phyloP scores from a whole-genome alignment of 1,140 invertebrate species.

The Papilio glaucus region DNA sequence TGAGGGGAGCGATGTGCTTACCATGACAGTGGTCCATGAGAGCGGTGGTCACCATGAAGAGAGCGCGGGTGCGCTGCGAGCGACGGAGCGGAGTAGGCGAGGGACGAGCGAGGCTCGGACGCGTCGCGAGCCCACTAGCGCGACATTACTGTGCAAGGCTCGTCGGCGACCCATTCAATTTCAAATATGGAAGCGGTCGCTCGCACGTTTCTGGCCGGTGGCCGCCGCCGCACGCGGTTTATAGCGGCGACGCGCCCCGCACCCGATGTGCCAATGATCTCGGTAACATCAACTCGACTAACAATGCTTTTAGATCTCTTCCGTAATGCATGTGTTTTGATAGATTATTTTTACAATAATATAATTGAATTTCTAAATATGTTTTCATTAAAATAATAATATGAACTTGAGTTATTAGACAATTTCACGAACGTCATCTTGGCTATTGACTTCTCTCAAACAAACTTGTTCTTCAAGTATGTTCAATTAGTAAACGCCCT shows the following conservation, averaged over 20 bases:
- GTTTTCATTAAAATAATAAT: too few species aligned
- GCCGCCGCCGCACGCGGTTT: slow-evolving; percentile 52
- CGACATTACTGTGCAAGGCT: slow-evolving; percentile 75
- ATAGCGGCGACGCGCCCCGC: neutral
- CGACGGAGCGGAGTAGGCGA: neutral
- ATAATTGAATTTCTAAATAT: too few species aligned
- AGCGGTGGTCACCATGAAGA: slow-evolving; percentile 29
- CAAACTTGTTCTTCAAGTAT: too few species aligned
- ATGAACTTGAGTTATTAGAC: too few species aligned
- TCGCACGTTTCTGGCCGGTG: slow-evolving; percentile 67
- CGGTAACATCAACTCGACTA: neutral
- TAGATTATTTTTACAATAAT: neutral
- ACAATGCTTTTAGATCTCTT: neutral
- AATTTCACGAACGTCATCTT: too few species aligned
- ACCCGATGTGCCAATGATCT: neutral
- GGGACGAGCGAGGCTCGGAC: slow-evolving; percentile 51
- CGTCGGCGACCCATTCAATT: slow-evolving; percentile 78
- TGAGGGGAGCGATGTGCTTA: neutral
- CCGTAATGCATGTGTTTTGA: neutral
- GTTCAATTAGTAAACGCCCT: too few species aligned
- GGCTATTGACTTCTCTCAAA: too few species aligned
- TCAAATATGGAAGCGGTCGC: slow-evolving; percentile 75
- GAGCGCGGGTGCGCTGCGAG: neutral
- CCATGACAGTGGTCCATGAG: slow-evolving; percentile 24
- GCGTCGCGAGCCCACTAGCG: slow-evolving; percentile 52